Conservation (phyloP, 2,888 invertebrate species). For the Acrobasis consociella region DNA sequence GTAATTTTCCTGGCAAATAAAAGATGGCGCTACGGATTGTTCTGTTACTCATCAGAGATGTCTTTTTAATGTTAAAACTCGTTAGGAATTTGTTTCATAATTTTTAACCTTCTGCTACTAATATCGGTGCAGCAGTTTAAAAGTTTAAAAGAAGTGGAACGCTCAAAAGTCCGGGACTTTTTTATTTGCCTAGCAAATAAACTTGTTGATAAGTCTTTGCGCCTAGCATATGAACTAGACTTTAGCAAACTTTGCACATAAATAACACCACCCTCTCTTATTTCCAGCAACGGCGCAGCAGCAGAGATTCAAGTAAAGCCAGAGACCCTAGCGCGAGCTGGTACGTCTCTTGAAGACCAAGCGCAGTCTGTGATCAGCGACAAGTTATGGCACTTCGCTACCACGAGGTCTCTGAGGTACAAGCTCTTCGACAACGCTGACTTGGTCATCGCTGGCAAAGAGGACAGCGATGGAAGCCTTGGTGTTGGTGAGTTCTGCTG, state of each 20-base stretch:
- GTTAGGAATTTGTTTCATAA: no score
- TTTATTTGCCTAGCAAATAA: no score
- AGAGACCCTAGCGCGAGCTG: conserved; percentile 81
- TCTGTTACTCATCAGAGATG: no score
- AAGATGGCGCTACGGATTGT: no score
- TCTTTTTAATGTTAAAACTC: no score
- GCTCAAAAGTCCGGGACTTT: no score
- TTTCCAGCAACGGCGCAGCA: conserved; percentile 69
- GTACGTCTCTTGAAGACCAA: conserved; percentile 84
- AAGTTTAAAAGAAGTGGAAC: no score
- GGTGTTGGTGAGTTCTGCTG: conserved; percentile 79
- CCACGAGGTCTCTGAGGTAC: conserved; percentile 90
- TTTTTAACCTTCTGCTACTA: no score
- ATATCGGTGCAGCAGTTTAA: no score
- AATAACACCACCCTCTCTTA: background rate
- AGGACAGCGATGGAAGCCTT: conserved; percentile 86
- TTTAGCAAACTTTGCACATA: background rate
- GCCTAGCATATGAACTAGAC: no score
- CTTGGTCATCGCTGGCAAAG: conserved; percentile 87
- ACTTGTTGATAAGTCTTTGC: no score
- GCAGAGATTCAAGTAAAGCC: conserved; percentile 77
- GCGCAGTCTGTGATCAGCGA: conserved; percentile 86
- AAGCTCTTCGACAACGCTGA: conserved; percentile 90
- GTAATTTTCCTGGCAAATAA: no score
- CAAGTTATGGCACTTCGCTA: conserved; percentile 89